Conservation (phyloP, 2,113 vertebrate species). For the Plecturocebus donacophilus region DNA sequence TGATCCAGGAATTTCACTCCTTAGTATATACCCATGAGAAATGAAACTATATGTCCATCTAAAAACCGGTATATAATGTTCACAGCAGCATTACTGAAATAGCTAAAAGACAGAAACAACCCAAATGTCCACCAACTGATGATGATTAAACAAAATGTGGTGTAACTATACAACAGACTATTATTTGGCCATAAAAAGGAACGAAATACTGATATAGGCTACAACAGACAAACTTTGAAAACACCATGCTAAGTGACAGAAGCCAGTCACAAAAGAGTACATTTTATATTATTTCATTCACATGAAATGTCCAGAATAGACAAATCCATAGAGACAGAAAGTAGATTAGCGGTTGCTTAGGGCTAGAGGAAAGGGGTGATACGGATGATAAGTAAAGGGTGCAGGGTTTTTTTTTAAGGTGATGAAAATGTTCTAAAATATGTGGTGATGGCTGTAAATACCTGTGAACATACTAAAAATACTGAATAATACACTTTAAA, state of each 20-base stretch:
- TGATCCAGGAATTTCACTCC: background rate
- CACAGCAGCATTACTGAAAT: background rate
- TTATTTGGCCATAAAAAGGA: background rate
- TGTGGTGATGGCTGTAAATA: background rate
- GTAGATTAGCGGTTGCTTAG: background rate
- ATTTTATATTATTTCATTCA: background rate
- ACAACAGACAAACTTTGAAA: background rate
- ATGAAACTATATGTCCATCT: background rate
- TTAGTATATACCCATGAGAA: background rate
- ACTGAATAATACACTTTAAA: background rate
- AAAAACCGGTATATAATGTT: background rate
- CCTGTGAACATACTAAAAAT: background rate
- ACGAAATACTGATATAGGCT: background rate
- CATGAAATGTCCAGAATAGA: background rate
- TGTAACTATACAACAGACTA: background rate
- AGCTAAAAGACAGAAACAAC: background rate
- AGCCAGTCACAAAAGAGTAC: background rate
- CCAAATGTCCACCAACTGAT: background rate
- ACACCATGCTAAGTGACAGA: background rate
- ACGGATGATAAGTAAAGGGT: background rate
- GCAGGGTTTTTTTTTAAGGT: background rate
- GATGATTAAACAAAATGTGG: background rate
- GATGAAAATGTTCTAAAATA: conserved; percentile 28
- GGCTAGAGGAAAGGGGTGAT: background rate
- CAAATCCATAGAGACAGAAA: background rate